These are phyloP conservation scores for Sericinus montela DNA, from an alignment of 2,888 invertebrate species.

Conservation along the genomic window DNA sequence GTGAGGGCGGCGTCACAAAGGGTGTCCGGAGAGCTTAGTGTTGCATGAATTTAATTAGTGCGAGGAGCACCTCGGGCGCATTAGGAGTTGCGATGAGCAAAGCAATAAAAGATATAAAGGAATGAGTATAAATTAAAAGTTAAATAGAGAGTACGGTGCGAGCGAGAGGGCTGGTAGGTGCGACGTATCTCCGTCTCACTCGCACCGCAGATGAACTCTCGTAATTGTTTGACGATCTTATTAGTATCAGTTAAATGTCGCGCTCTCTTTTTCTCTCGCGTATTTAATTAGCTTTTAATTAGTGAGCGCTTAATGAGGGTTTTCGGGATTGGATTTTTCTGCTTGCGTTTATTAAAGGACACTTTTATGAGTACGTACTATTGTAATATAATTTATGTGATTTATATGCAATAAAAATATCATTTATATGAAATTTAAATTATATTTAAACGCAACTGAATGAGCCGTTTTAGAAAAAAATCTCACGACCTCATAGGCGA, in stretches of 20 bases:
- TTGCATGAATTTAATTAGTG: constrained; percentile 80
- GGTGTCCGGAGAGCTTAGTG: constrained; percentile 66
- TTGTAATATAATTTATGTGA: too few species aligned
- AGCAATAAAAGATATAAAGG: constrained; percentile 80
- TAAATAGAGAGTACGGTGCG: constrained; percentile 70
- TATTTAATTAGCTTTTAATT: constrained; percentile 78
- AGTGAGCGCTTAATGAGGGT: constrained; percentile 67
- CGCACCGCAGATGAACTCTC: constrained; percentile 46
- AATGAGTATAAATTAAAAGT: constrained; percentile 80
- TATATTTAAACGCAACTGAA: too few species aligned
- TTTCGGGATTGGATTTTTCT: constrained; percentile 47
- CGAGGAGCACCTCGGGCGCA: constrained; percentile 77
- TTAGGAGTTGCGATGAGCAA: constrained; percentile 79
- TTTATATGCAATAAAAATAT: too few species aligned
- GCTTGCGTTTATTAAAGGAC: not conserved
- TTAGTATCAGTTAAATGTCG: constrained; percentile 79
- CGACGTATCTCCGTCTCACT: constrained; percentile 33
- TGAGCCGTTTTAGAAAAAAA: too few species aligned
- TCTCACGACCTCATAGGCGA: too few species aligned
- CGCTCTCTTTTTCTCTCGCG: constrained; percentile 74
- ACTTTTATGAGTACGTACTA: not conserved
- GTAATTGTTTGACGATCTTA: constrained; percentile 80
- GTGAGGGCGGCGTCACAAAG: constrained; percentile 24
- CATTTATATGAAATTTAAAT: too few species aligned
- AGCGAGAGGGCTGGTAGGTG: constrained; percentile 38